These are phyloP conservation scores for Troides helena DNA, from an alignment of 2,888 invertebrate genomes.

Conservation along the genomic window DNA sequence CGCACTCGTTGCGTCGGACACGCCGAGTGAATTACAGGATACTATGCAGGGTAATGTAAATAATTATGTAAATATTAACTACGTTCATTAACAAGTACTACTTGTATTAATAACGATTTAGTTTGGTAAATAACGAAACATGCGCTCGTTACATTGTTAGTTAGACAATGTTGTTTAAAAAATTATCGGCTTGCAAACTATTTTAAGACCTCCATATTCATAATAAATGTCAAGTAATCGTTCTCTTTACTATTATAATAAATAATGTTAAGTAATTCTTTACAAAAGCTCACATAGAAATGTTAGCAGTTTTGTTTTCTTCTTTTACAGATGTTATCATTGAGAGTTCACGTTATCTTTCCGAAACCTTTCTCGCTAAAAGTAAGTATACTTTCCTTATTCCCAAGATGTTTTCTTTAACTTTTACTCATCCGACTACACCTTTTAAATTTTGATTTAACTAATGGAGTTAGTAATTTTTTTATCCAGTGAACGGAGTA, in stretches of 20 bases:
- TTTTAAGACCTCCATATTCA: too few species aligned
- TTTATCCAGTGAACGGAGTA: too few species aligned
- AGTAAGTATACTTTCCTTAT: slow-evolving; percentile 47
- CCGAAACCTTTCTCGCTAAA: slow-evolving; percentile 58
- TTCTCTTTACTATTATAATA: too few species aligned
- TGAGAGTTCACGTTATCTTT: slow-evolving; percentile 56
- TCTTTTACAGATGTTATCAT: slow-evolving; percentile 60
- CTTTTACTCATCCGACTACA: neutral
- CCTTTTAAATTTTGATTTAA: neutral
- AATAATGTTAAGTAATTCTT: neutral
- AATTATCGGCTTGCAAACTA: too few species aligned
- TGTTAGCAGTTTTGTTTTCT: neutral
- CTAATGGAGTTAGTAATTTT: too few species aligned
- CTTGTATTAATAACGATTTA: too few species aligned
- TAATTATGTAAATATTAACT: neutral
- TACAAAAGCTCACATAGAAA: neutral
- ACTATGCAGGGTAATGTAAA: slow-evolving; percentile 58
- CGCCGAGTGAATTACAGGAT: slow-evolving; percentile 50
- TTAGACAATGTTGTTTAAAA: too few species aligned
- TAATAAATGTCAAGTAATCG: too few species aligned
- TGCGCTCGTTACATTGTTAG: too few species aligned
- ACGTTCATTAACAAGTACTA: neutral
- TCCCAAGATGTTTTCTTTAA: neutral
- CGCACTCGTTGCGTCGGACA: slow-evolving; percentile 46
- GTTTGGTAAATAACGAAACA: too few species aligned